Evolutionary conservation across 1,140 invertebrate genomes (phyloP), one percentile per base, ranked within the genome.

Genomic region (Orussus abietinus): DNA sequence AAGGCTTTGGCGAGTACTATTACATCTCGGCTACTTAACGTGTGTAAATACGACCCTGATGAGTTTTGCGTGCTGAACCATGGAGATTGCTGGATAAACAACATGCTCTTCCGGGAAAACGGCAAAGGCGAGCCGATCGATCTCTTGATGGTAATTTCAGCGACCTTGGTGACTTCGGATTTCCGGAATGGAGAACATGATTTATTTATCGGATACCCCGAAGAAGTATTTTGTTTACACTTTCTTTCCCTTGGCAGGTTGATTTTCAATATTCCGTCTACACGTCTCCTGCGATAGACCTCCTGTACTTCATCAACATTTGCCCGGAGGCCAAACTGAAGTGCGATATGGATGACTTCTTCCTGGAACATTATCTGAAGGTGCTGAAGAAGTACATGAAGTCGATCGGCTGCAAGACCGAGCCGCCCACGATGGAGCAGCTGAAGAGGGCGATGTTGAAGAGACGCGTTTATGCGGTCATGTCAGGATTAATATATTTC

Each of bases 181-280:
- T n/a, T n/a, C n/a, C n/a, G n/a, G n/a, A n/a, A n/a, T n/a, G n/a
- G n/a, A n/a, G n/a, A n/a, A n/a, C n/a, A n/a, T n/a, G n/a, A n/a
- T n/a, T n/a, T n/a, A n/a, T n/a, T n/a, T n/a, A n/a, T n/a, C n/a
- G n/a, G n/a, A n/a, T n/a, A n/a, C n/a, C n/a, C n/a, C 18, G 12
- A 38, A 14, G 14, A 39, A 30, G 31, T 2, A 20, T 12, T n/a
- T n/a, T 11, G 5, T 21, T 12, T 15, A 5, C 10, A 29, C 2
- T 2, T 10, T 29, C 15, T 47, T 43, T 15, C 19, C 47, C 45
- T 14, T 51, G 2, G 49, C 33, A 69, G 64, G 42, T 76, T 12
- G 75, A 77, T 42, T 77, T 66, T 45, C 75, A 77, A 59, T 56
- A 70, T 41, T 18, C 45, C 5, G 54, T 69, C 6, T 68, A 65